Conservation (phyloP, 1,140 invertebrate species). For the Hyphantria cunea region DNA sequence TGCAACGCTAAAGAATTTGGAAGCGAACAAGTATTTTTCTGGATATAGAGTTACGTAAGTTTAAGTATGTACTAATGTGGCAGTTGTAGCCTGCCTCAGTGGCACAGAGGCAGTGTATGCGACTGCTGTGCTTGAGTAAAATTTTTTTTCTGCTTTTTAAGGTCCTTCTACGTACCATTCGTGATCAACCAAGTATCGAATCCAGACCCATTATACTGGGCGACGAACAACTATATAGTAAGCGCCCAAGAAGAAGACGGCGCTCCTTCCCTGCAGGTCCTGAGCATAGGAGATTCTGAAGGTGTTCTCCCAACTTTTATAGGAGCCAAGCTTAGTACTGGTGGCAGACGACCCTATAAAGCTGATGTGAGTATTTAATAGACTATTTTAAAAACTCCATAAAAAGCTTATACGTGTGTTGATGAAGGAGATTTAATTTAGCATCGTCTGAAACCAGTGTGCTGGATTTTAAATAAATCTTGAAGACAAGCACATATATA, state of each 20-base stretch:
- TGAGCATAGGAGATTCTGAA: conserved; percentile 53
- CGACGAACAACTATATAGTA: conserved; percentile 63
- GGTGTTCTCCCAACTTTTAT: conserved; percentile 52
- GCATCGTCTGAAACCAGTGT: too few relatives aligned
- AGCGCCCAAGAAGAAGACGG: conserved; percentile 54
- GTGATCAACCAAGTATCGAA: conserved; percentile 52
- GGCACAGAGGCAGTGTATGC: too few relatives aligned
- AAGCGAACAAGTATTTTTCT: conserved; percentile 78
- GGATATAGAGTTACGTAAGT: conserved; percentile 65
- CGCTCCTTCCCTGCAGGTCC: conserved; percentile 51
- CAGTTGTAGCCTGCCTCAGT: too few relatives aligned
- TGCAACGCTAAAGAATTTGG: conserved; percentile 86
- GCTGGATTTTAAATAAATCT: too few relatives aligned
- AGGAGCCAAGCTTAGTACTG: conserved; percentile 47
- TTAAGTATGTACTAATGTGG: background rate
- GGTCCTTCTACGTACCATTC: conserved; percentile 62
- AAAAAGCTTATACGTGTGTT: too few relatives aligned
- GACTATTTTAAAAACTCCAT: too few relatives aligned
- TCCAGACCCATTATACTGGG: conserved; percentile 58
- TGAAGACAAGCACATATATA: too few relatives aligned
- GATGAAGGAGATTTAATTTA: too few relatives aligned
- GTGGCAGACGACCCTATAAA: conserved; percentile 51
- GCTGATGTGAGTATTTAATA: conserved; percentile 47
- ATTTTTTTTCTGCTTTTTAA: conserved; percentile 35
- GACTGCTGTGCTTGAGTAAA: too few relatives aligned